Percentiles rank a stretch among this genome's conserved stretches.
These are phyloP conservation scores for Dinothrombium tinctorium DNA, from an alignment of 1,140 invertebrate genomes.

Conservation along the genomic window DNA sequence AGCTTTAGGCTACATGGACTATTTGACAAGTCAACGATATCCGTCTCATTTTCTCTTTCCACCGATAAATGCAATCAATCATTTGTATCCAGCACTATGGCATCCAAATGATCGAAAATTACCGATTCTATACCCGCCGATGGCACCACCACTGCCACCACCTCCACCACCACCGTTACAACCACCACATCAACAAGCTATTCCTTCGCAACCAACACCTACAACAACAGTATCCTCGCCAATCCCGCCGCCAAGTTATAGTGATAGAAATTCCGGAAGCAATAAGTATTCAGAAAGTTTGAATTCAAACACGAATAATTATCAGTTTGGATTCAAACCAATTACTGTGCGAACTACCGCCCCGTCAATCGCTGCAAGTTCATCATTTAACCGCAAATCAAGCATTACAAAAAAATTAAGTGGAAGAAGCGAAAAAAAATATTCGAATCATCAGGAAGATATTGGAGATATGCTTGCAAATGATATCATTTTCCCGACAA, in stretches of 20 bases:
- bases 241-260: neutral
- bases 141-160: neutral
- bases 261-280: neutral
- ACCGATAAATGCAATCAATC: neutral
- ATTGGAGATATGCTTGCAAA: neutral
- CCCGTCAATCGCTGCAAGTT: neutral
- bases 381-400: conserved; percentile 1
- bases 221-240: neutral
- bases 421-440: neutral
- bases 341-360: neutral
- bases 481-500: neutral
- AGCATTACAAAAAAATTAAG: neutral
- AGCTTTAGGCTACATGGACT: no score
- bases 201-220: neutral
- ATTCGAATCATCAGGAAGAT: neutral
- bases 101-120: no score
- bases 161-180: neutral
- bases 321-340: neutral
- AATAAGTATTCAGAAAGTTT: neutral
- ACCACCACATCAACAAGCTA: neutral
- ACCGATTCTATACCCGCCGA: neutral
- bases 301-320: neutral
- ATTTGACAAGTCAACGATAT: no score
- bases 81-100: no score
- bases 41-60: no score